Base-by-base conservation (phyloP, 2,797 vertebrate species). In the Enteromius anoplus region DNA sequence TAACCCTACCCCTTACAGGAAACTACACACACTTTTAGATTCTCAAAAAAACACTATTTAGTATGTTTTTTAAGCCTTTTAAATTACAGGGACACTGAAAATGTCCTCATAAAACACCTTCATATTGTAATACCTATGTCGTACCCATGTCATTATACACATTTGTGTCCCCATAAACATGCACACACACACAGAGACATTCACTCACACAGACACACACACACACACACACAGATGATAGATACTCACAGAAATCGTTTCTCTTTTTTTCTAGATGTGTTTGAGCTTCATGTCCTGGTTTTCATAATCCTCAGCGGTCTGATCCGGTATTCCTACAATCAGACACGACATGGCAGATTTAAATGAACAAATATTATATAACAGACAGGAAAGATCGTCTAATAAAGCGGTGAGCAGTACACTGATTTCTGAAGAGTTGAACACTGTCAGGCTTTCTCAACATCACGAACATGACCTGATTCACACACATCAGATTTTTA, bases 331-430 rank as follows among this genome's bases (percentile, higher is more conserved):
- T 37, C 81, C 86, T 85, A 42, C 49, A 83, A 81, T 75, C 83
- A 85, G 47, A 88, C 58, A 88, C 42, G 23, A 72, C 49, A 87
- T 53, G 45, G 58, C 42, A 78, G 79, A 86, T 84, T 86, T 53
- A 37, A 37, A 53, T 68, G 11, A 60, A 84, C 37, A 77, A 62
- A 78, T 62, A 80, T 72, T 75, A 83, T 80, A 60, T 58, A 79
- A 71, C 82, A 69, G 21, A 72, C 65, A 42, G 45, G 69, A n/a
- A 53, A 60, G n/a, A 80, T 49, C 32, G 19, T 60, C 26, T 34
- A 69, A 92, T 88, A 93, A 90, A 90, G 70, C 29, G 10, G 11
- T 84, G 76, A 26, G 21, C 58, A 87, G 86, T 90, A 81, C 29
- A 55, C 9, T 12, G 37, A 4, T 53, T 21, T 53, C 51, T 53